phyloP scores from a whole-genome alignment of 2,888 invertebrate species.

The Agrotis puta region DNA sequence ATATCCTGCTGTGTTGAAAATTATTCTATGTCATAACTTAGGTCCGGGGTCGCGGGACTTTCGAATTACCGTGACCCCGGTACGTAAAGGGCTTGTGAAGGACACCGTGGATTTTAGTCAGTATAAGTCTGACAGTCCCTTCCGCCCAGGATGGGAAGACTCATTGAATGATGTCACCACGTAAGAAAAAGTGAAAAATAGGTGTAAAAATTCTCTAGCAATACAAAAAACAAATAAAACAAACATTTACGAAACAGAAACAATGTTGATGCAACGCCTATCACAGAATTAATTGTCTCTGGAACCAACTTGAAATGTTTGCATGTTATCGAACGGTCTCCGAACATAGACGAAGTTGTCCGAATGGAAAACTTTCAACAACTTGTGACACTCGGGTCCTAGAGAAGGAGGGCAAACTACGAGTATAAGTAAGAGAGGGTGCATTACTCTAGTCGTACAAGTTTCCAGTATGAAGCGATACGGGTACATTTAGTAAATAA shows the following conservation, averaged over 20 bases:
- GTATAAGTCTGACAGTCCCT: too few species aligned
- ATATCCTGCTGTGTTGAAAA: not conserved
- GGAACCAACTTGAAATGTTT: constrained; percentile 32
- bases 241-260: not conserved
- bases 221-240: too few species aligned
- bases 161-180: too few species aligned
- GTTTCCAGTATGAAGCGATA: constrained; percentile 11
- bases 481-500: constrained; percentile 14
- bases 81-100: too few species aligned
- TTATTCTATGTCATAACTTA: not conserved
- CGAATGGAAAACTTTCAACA: constrained; percentile 40
- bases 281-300: constrained; percentile 11
- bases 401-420: constrained; percentile 22
- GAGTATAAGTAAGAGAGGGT: constrained; percentile 29
- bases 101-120: too few species aligned
- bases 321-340: constrained; percentile 30
- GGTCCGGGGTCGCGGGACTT: too few species aligned
- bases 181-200: too few species aligned
- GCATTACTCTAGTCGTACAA: constrained; percentile 25
- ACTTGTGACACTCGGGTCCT: constrained; percentile 31
- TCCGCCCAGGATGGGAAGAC: too few species aligned
- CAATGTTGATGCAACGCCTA: not conserved
- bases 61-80: too few species aligned
- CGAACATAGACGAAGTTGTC: constrained; percentile 31
- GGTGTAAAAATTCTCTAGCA: too few species aligned